These are phyloP conservation scores for Tinamus major DNA, from an alignment of 2,797 vertebrate genomes.

Conservation along the genomic window DNA sequence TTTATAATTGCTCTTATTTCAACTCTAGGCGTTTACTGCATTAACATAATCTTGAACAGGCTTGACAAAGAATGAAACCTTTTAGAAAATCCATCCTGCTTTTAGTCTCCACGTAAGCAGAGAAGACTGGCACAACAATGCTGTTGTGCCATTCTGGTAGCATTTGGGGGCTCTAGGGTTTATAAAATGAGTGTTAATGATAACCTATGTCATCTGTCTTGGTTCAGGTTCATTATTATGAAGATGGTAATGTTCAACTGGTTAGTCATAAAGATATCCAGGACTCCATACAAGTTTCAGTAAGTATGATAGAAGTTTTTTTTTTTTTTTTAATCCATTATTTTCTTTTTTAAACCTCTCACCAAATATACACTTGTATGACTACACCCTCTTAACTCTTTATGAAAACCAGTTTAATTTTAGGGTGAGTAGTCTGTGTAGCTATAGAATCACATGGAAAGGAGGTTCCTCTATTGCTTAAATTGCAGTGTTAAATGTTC, in stretches of 20 bases:
- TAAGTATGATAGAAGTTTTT: constrained; percentile 79
- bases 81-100: constrained; percentile 48
- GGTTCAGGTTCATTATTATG: constrained; percentile 94
- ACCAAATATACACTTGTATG: neutral
- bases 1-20: constrained; percentile 29
- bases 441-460: neutral
- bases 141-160: neutral
- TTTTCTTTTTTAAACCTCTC: neutral
- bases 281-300: constrained; percentile 87
- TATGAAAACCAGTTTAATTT: neutral
- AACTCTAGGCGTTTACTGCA: neutral
- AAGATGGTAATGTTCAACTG: constrained; percentile 95
- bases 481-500: neutral
- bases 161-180: constrained; percentile 14
- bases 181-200: neutral
- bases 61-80: constrained; percentile 48
- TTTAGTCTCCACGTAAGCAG: constrained; percentile 45
- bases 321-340: neutral
- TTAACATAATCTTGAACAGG: constrained; percentile 45
- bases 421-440: neutral
- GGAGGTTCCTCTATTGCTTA: neutral
- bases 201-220: neutral
- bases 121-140: neutral
- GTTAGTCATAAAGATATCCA: constrained; percentile 96
- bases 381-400: neutral